These are phyloP conservation scores for Rhynchotus rufescens DNA, from an alignment of 2,797 vertebrate genomes.

Conservation along the genomic window DNA sequence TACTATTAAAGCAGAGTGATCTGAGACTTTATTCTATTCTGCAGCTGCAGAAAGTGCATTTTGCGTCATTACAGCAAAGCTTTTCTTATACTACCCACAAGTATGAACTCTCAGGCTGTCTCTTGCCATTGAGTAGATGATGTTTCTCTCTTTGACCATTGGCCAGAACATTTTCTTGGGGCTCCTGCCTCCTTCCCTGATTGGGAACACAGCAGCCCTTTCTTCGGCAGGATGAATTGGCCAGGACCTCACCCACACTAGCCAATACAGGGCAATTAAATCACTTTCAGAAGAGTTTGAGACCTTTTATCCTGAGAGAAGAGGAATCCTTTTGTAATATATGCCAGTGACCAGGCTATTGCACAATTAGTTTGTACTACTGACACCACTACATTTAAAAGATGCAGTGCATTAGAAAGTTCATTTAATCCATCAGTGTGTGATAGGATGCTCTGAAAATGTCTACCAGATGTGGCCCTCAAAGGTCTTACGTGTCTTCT, in stretches of 20 bases:
- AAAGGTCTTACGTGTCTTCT: slow-evolving; percentile 6
- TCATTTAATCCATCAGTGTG: slow-evolving; percentile 9
- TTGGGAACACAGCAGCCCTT: not conserved
- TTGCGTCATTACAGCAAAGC: no score
- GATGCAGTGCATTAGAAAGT: not conserved
- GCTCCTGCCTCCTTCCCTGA: not conserved
- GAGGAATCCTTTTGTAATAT: not conserved
- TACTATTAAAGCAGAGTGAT: slow-evolving; percentile 25
- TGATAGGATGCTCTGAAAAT: slow-evolving; percentile 29
- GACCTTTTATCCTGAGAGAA: not conserved
- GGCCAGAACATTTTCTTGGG: not conserved
- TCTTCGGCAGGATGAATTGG: not conserved
- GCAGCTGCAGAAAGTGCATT: not conserved
- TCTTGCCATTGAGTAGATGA: not conserved
- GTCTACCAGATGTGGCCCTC: slow-evolving; percentile 49
- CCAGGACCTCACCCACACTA: not conserved
- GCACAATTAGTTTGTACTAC: not conserved
- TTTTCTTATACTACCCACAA: not conserved
- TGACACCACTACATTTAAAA: not conserved
- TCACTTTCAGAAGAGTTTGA: not conserved
- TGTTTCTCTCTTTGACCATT: not conserved
- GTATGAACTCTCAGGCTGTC: not conserved
- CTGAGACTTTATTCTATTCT: not conserved
- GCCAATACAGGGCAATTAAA: not conserved
- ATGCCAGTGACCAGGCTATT: not conserved